Conservation (phyloP, 1,140 invertebrate species). For the Solen grandis region DNA sequence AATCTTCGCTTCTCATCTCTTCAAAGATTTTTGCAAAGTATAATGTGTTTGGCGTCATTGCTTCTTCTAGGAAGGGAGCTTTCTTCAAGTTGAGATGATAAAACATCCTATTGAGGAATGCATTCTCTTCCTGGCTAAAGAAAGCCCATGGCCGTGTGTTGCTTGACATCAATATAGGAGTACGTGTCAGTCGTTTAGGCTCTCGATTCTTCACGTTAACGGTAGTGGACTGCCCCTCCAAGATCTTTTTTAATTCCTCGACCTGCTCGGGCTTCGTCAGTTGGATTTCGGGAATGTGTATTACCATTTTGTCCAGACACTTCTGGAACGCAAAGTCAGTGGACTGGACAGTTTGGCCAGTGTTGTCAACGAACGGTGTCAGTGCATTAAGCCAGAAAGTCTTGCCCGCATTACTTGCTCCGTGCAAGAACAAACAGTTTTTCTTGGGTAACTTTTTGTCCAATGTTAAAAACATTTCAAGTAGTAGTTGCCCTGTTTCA, state of each 20-base stretch:
- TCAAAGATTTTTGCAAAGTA: too few relatives aligned
- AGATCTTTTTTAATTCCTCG: conserved; percentile 3
- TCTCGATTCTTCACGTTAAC: background rate
- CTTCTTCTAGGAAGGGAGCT: too few relatives aligned
- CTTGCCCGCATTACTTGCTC: too few relatives aligned
- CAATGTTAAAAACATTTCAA: background rate
- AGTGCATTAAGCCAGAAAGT: too few relatives aligned
- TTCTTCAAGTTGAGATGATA: too few relatives aligned
- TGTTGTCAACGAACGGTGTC: background rate
- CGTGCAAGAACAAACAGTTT: background rate
- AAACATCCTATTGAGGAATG: background rate
- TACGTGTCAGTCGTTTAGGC: background rate
- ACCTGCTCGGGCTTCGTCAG: background rate
- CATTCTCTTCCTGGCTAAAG: background rate
- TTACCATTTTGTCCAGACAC: background rate
- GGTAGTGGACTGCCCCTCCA: background rate
- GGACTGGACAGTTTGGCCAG: background rate
- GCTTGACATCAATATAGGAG: background rate
- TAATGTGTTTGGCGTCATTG: too few relatives aligned
- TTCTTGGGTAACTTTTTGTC: background rate
- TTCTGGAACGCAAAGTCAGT: background rate
- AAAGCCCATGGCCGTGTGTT: background rate
- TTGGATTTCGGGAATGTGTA: background rate
- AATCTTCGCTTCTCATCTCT: too few relatives aligned
- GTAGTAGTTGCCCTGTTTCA: background rate